Conservation (phyloP, 2,888 invertebrate species). For the Rhaphigaster nebulosa region DNA sequence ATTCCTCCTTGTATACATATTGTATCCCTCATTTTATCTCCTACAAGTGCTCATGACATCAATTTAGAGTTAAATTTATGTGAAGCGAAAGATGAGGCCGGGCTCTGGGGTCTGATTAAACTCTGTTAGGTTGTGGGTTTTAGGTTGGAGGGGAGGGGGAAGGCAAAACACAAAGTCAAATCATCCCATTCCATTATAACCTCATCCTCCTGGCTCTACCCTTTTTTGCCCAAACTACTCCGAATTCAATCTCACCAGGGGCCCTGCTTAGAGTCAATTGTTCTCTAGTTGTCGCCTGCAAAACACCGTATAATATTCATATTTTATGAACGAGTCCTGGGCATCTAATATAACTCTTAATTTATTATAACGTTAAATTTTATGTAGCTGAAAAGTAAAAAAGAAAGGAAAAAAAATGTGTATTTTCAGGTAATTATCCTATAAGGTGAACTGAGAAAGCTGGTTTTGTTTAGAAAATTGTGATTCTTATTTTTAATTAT, state of each 20-base stretch:
- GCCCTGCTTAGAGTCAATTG: constrained; percentile 28
- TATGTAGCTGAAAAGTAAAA: no score
- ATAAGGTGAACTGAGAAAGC: no score
- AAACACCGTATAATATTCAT: constrained; percentile 11
- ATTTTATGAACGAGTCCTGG: background rate
- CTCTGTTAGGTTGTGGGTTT: constrained; percentile 14
- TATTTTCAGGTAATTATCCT: no score
- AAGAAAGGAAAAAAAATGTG: no score
- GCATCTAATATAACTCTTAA: background rate
- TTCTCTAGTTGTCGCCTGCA: constrained; percentile 4
- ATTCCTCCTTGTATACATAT: background rate
- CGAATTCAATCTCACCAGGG: constrained; percentile 23
- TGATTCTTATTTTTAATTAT: no score
- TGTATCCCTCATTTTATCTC: background rate
- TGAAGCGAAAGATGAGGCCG: background rate
- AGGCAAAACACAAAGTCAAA: constrained; percentile 41
- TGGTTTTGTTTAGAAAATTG: no score
- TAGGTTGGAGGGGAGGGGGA: background rate
- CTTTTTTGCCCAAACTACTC: constrained; percentile 41
- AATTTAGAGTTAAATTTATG: background rate
- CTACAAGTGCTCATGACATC: constrained; percentile 5
- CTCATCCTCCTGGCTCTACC: constrained; percentile 12
- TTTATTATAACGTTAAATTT: no score
- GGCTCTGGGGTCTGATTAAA: constrained; percentile 13
- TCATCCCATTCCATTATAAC: constrained; percentile 46